These are phyloP conservation scores for Corvus moneduloides DNA, from an alignment of 2,113 vertebrate genomes.

Conservation along the genomic window DNA sequence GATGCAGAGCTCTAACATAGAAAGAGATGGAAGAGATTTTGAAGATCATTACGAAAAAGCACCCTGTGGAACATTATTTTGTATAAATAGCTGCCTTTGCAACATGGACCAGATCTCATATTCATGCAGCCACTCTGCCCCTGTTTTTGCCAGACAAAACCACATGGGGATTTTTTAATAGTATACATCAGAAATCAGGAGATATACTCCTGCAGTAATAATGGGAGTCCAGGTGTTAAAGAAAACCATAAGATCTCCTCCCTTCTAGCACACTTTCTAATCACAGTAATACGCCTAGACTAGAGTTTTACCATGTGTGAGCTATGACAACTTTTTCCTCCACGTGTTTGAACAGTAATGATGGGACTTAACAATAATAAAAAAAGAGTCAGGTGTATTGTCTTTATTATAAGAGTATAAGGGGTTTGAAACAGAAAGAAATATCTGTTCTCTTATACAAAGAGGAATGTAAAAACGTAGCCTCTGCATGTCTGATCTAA, in stretches of 20 bases:
- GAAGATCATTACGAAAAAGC: neutral
- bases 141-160: neutral
- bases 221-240: neutral
- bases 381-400: neutral
- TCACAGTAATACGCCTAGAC: neutral
- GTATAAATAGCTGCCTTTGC: neutral
- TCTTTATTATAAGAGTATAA: neutral
- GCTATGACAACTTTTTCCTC: neutral
- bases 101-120: neutral
- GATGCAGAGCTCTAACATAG: neutral
- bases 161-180: neutral
- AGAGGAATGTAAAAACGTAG: neutral
- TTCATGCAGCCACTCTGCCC: neutral
- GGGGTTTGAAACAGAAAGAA: neutral
- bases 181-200: neutral
- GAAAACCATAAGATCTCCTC: neutral
- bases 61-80: neutral
- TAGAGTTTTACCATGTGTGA: neutral
- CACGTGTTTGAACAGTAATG: neutral
- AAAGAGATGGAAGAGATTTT: neutral
- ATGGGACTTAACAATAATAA: neutral
- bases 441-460: neutral
- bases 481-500: neutral
- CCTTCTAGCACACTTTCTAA: neutral
- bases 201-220: neutral